Evolutionary conservation across 2,113 vertebrate genomes (phyloP).

Genomic region (Stigmatopora nigra): DNA sequence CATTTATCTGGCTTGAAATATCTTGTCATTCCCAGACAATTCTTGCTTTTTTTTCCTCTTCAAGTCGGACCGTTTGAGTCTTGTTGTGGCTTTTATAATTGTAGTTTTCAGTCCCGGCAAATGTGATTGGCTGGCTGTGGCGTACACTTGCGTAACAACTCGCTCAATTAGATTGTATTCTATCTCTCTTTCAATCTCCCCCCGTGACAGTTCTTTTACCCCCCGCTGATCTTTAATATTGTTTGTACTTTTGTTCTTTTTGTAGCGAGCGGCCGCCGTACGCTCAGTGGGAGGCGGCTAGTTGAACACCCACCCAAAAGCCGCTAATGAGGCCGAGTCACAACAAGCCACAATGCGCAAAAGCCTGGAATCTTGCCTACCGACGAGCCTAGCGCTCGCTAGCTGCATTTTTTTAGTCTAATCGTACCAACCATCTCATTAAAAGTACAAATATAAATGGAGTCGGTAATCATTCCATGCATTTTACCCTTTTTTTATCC

Average conservation of each 20-base stretch:
- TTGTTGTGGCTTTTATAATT: neutral
- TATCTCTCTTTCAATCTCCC: neutral
- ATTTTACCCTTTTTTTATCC: too few relatives aligned
- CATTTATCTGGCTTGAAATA: neutral
- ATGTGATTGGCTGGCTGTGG: neutral
- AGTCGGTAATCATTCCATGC: too few relatives aligned
- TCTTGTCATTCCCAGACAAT: neutral
- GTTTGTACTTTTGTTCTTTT: conserved; percentile 14
- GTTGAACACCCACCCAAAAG: conserved; percentile 4
- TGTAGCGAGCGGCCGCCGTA: conserved; percentile 9
- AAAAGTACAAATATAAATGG: neutral
- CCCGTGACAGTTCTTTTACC: neutral
- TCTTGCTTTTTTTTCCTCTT: neutral
- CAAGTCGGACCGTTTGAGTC: too few relatives aligned
- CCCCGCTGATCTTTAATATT: conserved; percentile 13
- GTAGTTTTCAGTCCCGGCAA: neutral
- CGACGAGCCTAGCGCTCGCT: too few relatives aligned
- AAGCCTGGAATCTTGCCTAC: neutral
- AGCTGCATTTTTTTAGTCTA: neutral
- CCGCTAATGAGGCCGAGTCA: conserved; percentile 18
- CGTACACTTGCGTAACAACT: neutral
- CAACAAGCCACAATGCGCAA: neutral
- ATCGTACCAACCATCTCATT: neutral
- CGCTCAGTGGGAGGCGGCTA: conserved; percentile 7
- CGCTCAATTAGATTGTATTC: conserved; percentile 3